phyloP scores from a whole-genome alignment of 2,888 invertebrate genomes.

The Mayetiola destructor region DNA sequence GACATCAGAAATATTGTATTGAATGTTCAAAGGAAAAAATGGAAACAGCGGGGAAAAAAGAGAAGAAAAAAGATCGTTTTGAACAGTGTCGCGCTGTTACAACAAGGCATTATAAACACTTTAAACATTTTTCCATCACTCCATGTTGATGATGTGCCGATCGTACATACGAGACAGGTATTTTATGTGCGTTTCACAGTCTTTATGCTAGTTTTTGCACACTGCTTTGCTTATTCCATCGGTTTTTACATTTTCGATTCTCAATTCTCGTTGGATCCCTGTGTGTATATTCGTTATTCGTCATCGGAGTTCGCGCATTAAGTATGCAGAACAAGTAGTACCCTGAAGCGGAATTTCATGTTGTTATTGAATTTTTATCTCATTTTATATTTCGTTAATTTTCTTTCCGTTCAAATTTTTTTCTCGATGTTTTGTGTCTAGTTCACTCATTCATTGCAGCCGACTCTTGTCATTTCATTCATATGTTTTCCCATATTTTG shows the following conservation, averaged over 20 bases:
- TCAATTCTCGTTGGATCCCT: too few relatives aligned
- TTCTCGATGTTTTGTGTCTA: too few relatives aligned
- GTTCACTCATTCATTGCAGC: background rate
- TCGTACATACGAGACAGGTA: constrained; percentile 11
- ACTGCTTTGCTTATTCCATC: too few relatives aligned
- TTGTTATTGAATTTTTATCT: background rate
- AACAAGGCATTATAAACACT: constrained; percentile 12
- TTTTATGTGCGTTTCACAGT: constrained; percentile 12
- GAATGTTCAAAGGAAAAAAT: too few relatives aligned
- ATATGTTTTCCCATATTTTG: too few relatives aligned
- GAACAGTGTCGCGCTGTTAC: constrained; percentile 9
- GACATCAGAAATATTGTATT: too few relatives aligned
- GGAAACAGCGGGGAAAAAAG: background rate
- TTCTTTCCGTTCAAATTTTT: background rate
- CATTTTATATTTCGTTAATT: background rate
- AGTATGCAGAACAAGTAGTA: constrained; percentile 12
- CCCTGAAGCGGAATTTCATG: background rate
- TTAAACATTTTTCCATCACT: constrained; percentile 9
- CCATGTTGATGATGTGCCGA: constrained; percentile 5
- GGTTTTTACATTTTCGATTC: too few relatives aligned
- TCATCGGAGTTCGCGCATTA: constrained; percentile 8
- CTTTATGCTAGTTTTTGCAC: constrained; percentile 1
- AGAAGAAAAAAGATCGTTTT: too few relatives aligned
- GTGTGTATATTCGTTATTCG: background rate
- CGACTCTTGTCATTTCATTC: too few relatives aligned